Evolutionary conservation across 2,113 vertebrate genomes (phyloP).

Genomic region (Sceloporus undulatus): DNA sequence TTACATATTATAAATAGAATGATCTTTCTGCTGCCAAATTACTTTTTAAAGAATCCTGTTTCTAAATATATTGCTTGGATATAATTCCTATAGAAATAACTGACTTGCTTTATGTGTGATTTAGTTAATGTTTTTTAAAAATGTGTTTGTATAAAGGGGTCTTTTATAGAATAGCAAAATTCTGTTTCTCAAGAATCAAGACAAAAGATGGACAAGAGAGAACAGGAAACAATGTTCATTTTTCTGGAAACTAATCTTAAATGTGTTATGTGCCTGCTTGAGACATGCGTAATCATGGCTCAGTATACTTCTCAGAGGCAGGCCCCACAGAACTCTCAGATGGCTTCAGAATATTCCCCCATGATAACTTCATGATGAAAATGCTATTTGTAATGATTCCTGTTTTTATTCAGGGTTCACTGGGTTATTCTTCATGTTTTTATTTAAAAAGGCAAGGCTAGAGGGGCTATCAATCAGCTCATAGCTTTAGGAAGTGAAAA

Average conservation of each 20-base stretch:
- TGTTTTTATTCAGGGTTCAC: background rate
- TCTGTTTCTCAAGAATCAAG: background rate
- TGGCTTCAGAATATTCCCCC: background rate
- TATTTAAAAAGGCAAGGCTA: background rate
- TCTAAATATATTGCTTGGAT: background rate
- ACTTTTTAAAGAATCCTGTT: background rate
- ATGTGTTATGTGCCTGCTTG: background rate
- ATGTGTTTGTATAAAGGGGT: background rate
- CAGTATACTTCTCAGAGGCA: background rate
- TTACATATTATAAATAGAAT: background rate
- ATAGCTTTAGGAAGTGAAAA: background rate
- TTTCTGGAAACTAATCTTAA: background rate
- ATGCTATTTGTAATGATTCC: background rate
- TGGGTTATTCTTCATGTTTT: background rate
- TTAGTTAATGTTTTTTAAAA: background rate
- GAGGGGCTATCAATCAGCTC: background rate
- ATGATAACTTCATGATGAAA: background rate
- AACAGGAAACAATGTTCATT: background rate
- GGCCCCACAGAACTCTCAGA: background rate
- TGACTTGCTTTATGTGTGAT: background rate
- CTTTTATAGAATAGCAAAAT: background rate
- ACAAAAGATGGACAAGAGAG: background rate
- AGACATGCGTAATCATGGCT: background rate
- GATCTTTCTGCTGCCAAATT: background rate
- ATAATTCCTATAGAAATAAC: background rate